phyloP scores from a whole-genome alignment of 2,113 vertebrate genomes.

The Rhinolophus sinicus region DNA sequence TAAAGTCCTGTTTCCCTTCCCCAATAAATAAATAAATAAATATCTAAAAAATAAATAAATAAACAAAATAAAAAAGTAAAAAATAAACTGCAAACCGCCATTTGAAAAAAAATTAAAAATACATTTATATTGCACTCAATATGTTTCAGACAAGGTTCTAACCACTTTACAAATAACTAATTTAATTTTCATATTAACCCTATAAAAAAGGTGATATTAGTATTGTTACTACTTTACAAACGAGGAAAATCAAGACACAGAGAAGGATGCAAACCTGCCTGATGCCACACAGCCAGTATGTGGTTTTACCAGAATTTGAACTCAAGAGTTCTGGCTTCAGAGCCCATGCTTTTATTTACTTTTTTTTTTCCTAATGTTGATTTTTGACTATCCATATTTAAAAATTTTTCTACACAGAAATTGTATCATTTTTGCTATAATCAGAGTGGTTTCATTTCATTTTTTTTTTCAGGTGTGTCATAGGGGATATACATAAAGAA shows the following conservation, averaged over 20 bases:
- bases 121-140: not conserved
- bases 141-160: not conserved
- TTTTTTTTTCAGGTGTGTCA: not conserved
- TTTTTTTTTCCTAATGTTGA: not conserved
- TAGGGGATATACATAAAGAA: not conserved
- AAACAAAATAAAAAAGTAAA: too few species aligned
- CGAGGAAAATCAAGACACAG: not conserved
- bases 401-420: not conserved
- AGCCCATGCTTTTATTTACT: not conserved
- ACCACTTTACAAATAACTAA: not conserved
- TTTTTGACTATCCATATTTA: not conserved
- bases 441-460: not conserved
- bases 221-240: not conserved
- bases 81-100: too few species aligned
- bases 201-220: not conserved
- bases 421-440: not conserved
- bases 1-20: too few species aligned
- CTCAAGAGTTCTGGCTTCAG: not conserved
- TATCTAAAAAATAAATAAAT: too few species aligned
- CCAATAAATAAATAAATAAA: too few species aligned
- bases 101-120: not conserved
- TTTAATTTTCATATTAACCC: not conserved
- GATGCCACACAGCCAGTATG: not conserved
- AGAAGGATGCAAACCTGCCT: not conserved
- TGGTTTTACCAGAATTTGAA: accelerated